Conservation (phyloP, 1,140 invertebrate species). For the Drosophila sp. region DNA sequence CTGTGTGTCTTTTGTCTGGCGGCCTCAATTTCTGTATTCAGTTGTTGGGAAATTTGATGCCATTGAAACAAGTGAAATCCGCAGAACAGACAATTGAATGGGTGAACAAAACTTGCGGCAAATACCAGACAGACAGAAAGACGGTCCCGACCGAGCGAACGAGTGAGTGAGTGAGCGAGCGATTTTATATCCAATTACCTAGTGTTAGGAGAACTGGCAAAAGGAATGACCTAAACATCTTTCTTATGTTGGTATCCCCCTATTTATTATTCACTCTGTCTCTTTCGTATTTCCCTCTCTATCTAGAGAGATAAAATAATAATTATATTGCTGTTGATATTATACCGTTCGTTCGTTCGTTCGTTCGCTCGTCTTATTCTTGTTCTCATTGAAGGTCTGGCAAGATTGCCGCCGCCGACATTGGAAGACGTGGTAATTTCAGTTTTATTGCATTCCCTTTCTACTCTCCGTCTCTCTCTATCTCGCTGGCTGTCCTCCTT, state of each 20-base stretch:
- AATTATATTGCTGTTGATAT: constrained; percentile 45
- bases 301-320: constrained; percentile 49
- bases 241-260: constrained; percentile 2
- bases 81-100: constrained; percentile 32
- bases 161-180: background rate
- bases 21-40: constrained; percentile 59
- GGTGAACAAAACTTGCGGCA: constrained; percentile 13
- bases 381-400: constrained; percentile 13
- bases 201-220: constrained; percentile 35
- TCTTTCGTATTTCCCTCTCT: constrained; percentile 14
- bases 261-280: constrained; percentile 8
- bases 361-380: background rate
- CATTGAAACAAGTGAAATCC: constrained; percentile 21
- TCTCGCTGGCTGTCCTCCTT: background rate
- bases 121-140: constrained; percentile 27
- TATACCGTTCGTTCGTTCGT: constrained; percentile 2
- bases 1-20: constrained; percentile 37
- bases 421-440: constrained; percentile 58
- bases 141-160: constrained; percentile 11
- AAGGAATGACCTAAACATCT: constrained; percentile 24
- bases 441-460: constrained; percentile 58
- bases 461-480: constrained; percentile 13
- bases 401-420: constrained; percentile 8
- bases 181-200: constrained; percentile 23
- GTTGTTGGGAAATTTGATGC: constrained; percentile 55